Percentiles rank a stretch among this genome's conserved stretches.
Evolutionary conservation across 2,888 invertebrate genomes (phyloP).

Genomic region (Morpho helenor): DNA sequence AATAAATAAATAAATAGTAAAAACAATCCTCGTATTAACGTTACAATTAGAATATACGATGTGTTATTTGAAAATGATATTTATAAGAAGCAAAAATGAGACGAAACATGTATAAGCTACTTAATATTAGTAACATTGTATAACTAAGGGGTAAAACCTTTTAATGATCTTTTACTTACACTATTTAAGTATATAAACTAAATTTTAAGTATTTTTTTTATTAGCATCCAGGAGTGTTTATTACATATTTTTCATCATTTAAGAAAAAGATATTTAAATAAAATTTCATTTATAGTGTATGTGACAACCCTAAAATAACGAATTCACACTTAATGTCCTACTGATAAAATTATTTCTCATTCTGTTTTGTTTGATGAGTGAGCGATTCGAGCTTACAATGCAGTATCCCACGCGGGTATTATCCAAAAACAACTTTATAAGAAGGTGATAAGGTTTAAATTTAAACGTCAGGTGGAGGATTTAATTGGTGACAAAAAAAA

Average conservation of each 20-base stretch:
- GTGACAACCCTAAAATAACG: slow-evolving; percentile 16
- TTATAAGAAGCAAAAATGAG: too few species aligned
- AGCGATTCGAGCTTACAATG: slow-evolving; percentile 4
- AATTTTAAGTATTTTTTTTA: too few species aligned
- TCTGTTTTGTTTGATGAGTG: slow-evolving; percentile 14
- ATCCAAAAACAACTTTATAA: slow-evolving; percentile 6
- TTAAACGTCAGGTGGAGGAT: not conserved
- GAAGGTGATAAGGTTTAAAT: slow-evolving; percentile 3
- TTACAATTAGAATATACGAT: too few species aligned
- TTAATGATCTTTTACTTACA: too few species aligned
- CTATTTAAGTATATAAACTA: too few species aligned
- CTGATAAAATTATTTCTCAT: slow-evolving; percentile 18
- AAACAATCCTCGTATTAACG: not conserved
- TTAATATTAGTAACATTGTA: too few species aligned
- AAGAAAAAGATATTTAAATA: not conserved
- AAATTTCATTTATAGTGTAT: too few species aligned
- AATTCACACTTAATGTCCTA: slow-evolving; percentile 20
- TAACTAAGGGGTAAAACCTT: too few species aligned
- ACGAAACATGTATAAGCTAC: too few species aligned
- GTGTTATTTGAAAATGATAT: too few species aligned
- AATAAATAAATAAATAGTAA: too few species aligned
- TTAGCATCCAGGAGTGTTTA: too few species aligned
- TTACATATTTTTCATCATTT: not conserved
- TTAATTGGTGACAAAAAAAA: slow-evolving; percentile 22
- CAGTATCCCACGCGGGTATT: not conserved